Base-by-base conservation (phyloP, 2,888 invertebrate species). In the Pristionchus maxplancki region DNA sequence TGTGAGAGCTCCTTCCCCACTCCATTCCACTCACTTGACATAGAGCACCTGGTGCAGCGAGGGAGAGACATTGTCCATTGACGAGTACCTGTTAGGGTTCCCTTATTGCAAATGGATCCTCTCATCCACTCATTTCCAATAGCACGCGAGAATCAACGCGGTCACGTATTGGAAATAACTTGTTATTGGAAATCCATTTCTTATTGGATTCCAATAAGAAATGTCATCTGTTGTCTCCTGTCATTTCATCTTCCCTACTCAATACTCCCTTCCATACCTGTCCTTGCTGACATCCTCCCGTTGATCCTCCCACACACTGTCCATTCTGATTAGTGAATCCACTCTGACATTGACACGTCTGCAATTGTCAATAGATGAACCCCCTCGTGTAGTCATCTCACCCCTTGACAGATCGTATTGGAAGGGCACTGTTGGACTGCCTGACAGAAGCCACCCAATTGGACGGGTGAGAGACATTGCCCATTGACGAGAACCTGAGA, bases 11-110 rank as follows among this genome's bases (percentile, higher is more conserved):
- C 71, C 11, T 28, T 8, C 9, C 2, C 44, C 78, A 44, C 11
- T 9, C n/a, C 44, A 44, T 78, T 34, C 44, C 8, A 34, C 82
- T 34, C 34, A 83, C 82, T 40, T 85, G 85, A 40, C 85, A 85
- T 64, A 64, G 62, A 85, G 17, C 44, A 1, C 85, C 85, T 9
- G 85, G 85, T 5, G 85, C 64, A 40, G 85, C 85, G 28, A 85
- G 64, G 20, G 85, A 85, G 6, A 85, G 40, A 28, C 85, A 85
- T 20, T 85, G 85, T 6, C 64, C 85, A 40, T 85, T 85, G 9
- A 85, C 85, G 20, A 15, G 15, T 28, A 78, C 78, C 78, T 78
- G 71, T 24, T 1, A 31, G 11, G 44, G 11, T 44, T 9, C 8
- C 44, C 6, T 44, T 44, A 11, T 44, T 44, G 44, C 44, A 44